Conservation (phyloP, 2,888 invertebrate genomes). For the Ophioninae sp. region DNA sequence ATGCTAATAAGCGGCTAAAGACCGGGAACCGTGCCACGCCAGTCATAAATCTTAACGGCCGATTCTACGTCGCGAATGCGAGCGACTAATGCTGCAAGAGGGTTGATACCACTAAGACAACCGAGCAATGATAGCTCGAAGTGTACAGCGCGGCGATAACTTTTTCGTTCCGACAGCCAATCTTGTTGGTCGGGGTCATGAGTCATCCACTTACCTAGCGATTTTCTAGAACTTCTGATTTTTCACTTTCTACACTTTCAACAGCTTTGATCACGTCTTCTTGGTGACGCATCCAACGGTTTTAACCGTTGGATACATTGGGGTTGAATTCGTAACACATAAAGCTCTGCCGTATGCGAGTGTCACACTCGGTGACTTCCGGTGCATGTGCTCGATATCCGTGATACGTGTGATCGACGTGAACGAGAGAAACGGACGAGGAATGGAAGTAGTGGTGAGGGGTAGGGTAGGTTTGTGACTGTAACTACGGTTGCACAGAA, state of each 20-base stretch:
- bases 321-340: slow-evolving; percentile 49
- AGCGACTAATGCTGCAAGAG: slow-evolving; percentile 28
- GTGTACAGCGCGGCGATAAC: not conserved
- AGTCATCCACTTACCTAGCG: not conserved
- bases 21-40: slow-evolving; percentile 77
- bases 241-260: not conserved
- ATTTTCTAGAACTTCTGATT: not conserved
- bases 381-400: slow-evolving; percentile 61
- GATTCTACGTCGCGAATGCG: slow-evolving; percentile 68
- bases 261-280: slow-evolving; percentile 9
- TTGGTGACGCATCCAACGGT: slow-evolving; percentile 29
- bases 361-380: slow-evolving; percentile 58
- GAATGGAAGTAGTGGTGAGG: not conserved
- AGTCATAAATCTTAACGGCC: slow-evolving; percentile 78
- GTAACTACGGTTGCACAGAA: slow-evolving; percentile 18
- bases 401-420: slow-evolving; percentile 73
- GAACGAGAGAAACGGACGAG: slow-evolving; percentile 58
- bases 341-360: slow-evolving; percentile 54
- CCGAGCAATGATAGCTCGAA: not conserved
- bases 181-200: not conserved
- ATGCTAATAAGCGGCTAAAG: slow-evolving; percentile 81
- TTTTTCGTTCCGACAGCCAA: not conserved
- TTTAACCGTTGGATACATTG: slow-evolving; percentile 16
- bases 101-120: slow-evolving; percentile 29
- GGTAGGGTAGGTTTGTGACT: not conserved